Evolutionary conservation across 2,888 invertebrate species (phyloP).

Genomic region (Tortrix viridana): DNA sequence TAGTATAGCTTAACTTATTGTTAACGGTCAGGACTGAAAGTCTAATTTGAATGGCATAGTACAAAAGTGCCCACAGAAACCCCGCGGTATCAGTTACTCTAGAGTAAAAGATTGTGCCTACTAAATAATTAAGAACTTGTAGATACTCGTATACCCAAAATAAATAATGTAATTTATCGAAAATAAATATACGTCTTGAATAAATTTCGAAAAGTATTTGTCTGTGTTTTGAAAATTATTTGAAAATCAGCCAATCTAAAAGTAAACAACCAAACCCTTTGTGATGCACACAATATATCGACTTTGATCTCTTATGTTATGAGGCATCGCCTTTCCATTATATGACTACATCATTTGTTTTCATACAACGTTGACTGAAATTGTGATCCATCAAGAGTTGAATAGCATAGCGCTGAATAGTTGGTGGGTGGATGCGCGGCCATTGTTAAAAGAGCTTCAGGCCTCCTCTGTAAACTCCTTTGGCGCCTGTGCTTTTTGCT

Average conservation of each 20-base stretch:
- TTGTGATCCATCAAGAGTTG: conserved; percentile 78
- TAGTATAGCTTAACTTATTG: too few species aligned
- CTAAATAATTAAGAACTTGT: too few species aligned
- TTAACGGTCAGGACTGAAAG: too few species aligned
- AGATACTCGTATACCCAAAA: too few species aligned
- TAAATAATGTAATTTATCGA: too few species aligned
- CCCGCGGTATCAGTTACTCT: too few species aligned
- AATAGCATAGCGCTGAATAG: conserved; percentile 77
- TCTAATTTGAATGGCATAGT: too few species aligned
- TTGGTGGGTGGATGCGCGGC: conserved; percentile 67
- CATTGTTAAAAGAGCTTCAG: conserved; percentile 44
- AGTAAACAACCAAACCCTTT: not conserved
- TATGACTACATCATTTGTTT: conserved; percentile 70
- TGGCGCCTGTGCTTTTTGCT: conserved; percentile 47
- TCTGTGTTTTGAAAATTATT: not conserved
- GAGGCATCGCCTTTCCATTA: conserved; percentile 55
- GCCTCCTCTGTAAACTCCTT: conserved; percentile 56
- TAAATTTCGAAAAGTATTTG: not conserved
- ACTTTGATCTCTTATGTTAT: conserved; percentile 43
- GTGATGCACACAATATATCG: conserved; percentile 18
- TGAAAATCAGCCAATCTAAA: not conserved
- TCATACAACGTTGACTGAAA: conserved; percentile 76
- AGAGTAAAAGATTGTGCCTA: too few species aligned
- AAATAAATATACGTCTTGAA: too few species aligned
- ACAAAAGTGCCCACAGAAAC: too few species aligned